These are phyloP conservation scores for Cromileptes altivelis DNA, from an alignment of 2,113 vertebrate species.

Conservation along the genomic window DNA sequence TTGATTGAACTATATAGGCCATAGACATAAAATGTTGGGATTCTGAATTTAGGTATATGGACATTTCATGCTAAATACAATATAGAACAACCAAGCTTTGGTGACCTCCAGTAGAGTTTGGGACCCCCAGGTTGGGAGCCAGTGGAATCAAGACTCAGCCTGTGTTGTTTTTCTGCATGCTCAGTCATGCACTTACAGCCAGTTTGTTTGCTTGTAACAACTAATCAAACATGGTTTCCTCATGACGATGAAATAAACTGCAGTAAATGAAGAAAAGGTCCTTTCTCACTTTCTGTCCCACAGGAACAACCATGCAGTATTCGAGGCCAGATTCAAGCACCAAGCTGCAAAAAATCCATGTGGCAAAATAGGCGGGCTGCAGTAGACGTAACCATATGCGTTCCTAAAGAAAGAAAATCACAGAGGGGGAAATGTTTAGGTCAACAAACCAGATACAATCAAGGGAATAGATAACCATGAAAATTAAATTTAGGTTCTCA, in stretches of 20 bases:
- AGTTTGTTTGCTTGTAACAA: neutral
- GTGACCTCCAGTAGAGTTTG: no score
- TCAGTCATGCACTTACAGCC: no score
- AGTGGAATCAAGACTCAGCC: neutral
- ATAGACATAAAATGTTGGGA: no score
- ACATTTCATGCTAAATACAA: no score
- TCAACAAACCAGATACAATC: neutral
- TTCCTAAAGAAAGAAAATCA: constrained; percentile 63
- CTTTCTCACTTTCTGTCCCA: constrained; percentile 82
- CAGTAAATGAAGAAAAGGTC: neutral
- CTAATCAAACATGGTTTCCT: no score
- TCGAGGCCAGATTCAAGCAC: constrained; percentile 78
- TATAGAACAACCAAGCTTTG: no score
- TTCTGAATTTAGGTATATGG: no score
- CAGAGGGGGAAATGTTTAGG: neutral
- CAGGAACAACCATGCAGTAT: constrained; percentile 79
- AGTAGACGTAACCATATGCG: constrained; percentile 78
- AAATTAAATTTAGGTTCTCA: constrained; percentile 13
- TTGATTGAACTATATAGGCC: no score
- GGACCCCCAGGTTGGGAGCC: no score
- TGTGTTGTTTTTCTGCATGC: neutral
- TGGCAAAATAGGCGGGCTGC: constrained; percentile 74
- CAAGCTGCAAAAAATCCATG: constrained; percentile 75
- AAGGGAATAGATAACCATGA: neutral
- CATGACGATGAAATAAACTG: neutral